Evolutionary conservation across 64 coral and sea anemone species (phyloP), one percentile per base, ranked within the genome.

Genomic region (Pachyseris speciosa): DNA sequence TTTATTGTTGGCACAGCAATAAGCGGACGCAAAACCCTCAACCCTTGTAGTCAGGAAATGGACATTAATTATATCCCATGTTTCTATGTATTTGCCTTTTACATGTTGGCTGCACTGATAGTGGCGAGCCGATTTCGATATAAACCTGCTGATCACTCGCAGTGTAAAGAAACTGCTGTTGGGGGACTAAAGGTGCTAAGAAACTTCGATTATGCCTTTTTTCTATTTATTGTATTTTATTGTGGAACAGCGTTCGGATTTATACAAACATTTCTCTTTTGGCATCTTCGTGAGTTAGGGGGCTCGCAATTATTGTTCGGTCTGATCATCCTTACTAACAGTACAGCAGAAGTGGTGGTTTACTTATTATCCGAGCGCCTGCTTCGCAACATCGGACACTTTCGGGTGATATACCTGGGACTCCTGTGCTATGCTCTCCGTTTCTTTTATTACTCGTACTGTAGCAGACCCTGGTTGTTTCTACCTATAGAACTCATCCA

Each of bases 381-480:
- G 34, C 86, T 99, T 15, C 78, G 78, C 26, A 86, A 81, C 37
- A 74, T 99, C 37, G 97, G 97, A 50, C 93, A 90, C 63, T 95
- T 93, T 50, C 74, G 84, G 15, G 94, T 99, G 1, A 93, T 99
- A 45, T 99, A 99, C 43, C 29, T 99, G 7, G 97, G 97, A 9
- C 72, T 99, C 12, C n/a, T 99, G 12, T 99, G 97, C 58, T 99
- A 99, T 86, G 83, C 94, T 5, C 52, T 99, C 5, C 85, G 97
- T 40, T 99, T 99, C 73, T 99, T 99, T 68, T 99, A 99, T 69
- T 99, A 99, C 61, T 95, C 97, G 8, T 99, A 99, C 26, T 99
- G 97, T 69, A 92, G 71, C 26, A 89, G 80, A 53, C 97, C 97
- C 11, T 99, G 97, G 97, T 57, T 95, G 0, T 99, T 99, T 13